A percentile compares a stretch with the other conserved stretches of the same genome.
These are phyloP conservation scores for Cairina moschata DNA, from an alignment of 2,113 vertebrate genomes.

Conservation along the genomic window DNA sequence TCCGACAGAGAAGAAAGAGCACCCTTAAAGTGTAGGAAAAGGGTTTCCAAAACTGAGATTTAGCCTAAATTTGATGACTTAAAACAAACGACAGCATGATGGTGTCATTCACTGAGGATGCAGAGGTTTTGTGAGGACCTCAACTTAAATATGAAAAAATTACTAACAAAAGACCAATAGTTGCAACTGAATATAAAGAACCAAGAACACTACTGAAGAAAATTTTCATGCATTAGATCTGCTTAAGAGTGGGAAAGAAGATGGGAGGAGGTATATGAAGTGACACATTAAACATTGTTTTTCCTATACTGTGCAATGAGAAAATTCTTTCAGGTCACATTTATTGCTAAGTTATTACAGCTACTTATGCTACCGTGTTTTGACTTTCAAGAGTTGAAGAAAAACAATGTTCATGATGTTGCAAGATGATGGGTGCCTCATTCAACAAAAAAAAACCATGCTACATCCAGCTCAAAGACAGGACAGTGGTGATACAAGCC, in stretches of 20 bases:
- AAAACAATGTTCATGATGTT: not conserved
- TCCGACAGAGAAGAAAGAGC: not conserved
- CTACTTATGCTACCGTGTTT: not conserved
- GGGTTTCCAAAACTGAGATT: not conserved
- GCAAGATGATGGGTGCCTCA: not conserved
- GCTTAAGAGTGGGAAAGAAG: not conserved
- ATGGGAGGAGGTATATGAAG: not conserved
- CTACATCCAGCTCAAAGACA: not conserved
- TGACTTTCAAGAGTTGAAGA: not conserved
- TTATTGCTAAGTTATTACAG: not conserved
- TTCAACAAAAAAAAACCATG: not conserved
- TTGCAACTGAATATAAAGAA: not conserved
- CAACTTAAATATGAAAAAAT: not conserved
- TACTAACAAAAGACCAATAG: not conserved
- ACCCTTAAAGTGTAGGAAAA: not conserved
- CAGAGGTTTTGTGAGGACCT: not conserved
- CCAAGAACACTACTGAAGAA: not conserved
- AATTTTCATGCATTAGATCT: conserved; percentile 10
- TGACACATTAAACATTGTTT: not conserved
- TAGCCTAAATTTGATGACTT: not conserved
- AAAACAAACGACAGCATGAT: not conserved
- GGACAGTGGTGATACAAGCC: not conserved
- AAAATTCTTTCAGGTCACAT: not conserved
- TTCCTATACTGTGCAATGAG: not conserved
- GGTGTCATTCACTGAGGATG: not conserved